Conservation (phyloP, 2,888 invertebrate species). For the Cephus nigrinus region DNA sequence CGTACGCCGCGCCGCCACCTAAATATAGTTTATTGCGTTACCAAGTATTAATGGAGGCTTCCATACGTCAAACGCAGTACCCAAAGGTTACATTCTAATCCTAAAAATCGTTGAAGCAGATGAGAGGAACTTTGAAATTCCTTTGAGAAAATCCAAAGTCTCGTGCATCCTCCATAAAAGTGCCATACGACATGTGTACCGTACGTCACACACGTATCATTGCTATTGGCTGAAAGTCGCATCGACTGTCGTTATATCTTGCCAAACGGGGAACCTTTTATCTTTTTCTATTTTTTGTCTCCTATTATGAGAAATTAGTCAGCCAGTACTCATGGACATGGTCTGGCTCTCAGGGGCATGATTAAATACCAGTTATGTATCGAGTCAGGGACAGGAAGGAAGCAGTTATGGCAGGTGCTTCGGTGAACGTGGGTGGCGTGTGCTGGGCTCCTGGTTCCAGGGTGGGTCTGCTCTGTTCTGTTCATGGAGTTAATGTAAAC, state of each 20-base stretch:
- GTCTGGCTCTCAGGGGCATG: background rate
- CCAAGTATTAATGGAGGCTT: slow-evolving; percentile 63
- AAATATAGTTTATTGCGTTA: slow-evolving; percentile 67
- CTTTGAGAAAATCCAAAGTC: background rate
- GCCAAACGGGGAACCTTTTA: background rate
- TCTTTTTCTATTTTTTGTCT: background rate
- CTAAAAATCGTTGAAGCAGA: background rate
- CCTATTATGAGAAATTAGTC: background rate
- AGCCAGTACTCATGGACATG: background rate
- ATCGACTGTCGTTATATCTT: background rate
- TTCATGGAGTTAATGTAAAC: slow-evolving; percentile 39
- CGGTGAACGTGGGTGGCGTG: slow-evolving; percentile 37
- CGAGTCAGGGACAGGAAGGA: slow-evolving; percentile 36
- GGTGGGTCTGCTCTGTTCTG: background rate
- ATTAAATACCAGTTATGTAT: slow-evolving; percentile 23
- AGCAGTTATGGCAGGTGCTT: slow-evolving; percentile 39
- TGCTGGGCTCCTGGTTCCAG: slow-evolving; percentile 5
- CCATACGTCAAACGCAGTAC: slow-evolving; percentile 44
- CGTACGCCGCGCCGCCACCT: slow-evolving; percentile 58
- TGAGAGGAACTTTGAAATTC: background rate
- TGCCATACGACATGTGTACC: background rate
- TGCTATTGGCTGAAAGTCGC: background rate
- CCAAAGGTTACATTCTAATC: background rate
- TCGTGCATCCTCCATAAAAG: background rate
- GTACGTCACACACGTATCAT: background rate